Base-by-base conservation (phyloP, 2,888 invertebrate species). In the Cetonia aurata region DNA sequence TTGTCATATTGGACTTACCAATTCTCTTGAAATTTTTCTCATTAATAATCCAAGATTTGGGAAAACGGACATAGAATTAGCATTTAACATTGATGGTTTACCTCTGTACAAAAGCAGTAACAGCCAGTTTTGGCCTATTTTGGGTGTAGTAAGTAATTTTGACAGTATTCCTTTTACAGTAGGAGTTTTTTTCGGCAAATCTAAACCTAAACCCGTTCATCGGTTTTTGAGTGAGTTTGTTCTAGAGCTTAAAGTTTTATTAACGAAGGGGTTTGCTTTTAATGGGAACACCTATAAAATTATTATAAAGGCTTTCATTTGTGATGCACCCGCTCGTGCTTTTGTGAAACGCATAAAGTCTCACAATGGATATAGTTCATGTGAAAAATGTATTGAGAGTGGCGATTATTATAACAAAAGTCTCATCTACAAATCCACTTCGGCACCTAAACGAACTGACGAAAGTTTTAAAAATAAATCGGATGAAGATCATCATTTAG, bases 181-280 rank as follows among this genome's bases (percentile, higher is more conserved):
- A n/a, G 73, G 71, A 13, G 60, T 72, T 57, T 75, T 70, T 69
- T 72, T 71, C 70, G 76, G 76, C 0, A 66, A 9, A 13, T 55
- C 67, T 8, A 76, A 76, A 59, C 75, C 76, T 19, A 44, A 33
- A 15, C n/a, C n/a, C n/a, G n/a, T n/a, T n/a, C n/a, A n/a, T n/a
- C n/a, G n/a, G n/a, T n/a, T n/a, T n/a, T 68, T 75, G 42, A 31
- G 72, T 15, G 68, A 74, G 25, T 75, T 75, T 59, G 55, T 75
- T 57, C 56, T 66, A 57, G 74, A 75, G 71, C 42, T 74, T 15
- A 53, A 50, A 31, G 13, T 9, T 3, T 10, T 52, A 19, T 8
- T 52, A 19, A 17, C 13, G 17, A 4, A 15, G 4, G 52, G 52
- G 17, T 52, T 52, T 52, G 17, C 13, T 12, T 52, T 17, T 15